Percentiles rank a stretch among this genome's conserved stretches.
phyloP scores from a whole-genome alignment of 2,797 vertebrate species.

The Muscicapa comitata region DNA sequence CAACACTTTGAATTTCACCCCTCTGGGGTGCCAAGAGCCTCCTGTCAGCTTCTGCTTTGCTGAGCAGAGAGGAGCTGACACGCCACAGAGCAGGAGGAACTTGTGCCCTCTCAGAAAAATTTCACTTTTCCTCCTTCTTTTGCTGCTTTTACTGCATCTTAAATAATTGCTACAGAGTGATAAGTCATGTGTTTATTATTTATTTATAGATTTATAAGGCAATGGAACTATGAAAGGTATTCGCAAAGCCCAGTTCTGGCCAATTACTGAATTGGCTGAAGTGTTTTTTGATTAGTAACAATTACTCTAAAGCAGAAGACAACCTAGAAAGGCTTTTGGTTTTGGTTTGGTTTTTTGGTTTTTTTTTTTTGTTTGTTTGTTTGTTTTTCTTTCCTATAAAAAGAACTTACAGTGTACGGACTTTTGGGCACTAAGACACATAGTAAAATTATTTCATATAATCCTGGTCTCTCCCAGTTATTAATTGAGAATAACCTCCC shows the following conservation, averaged over 20 bases:
- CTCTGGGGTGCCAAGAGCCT: not conserved
- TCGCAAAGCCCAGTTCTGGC: not conserved
- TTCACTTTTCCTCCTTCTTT: not conserved
- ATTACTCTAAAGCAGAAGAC: not conserved
- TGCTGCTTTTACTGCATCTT: not conserved
- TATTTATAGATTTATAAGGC: not conserved
- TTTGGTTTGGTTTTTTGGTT: too few species aligned
- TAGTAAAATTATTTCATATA: not conserved
- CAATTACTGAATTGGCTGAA: not conserved
- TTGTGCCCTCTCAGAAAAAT: not conserved
- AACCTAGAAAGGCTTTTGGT: not conserved
- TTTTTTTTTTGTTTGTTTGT: too few species aligned
- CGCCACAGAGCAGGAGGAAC: not conserved
- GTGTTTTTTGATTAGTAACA: not conserved
- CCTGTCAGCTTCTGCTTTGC: not conserved
- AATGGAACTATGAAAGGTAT: not conserved
- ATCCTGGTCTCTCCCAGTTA: not conserved
- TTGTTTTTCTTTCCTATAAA: not conserved
- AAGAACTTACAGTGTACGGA: not conserved
- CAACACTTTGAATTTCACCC: accelerated
- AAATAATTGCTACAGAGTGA: not conserved
- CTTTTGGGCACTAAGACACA: not conserved
- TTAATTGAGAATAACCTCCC: not conserved
- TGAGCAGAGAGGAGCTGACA: not conserved
- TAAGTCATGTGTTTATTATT: not conserved